Evolutionary conservation across 2,113 vertebrate genomes (phyloP).

Genomic region (Triplophysa dalaica): DNA sequence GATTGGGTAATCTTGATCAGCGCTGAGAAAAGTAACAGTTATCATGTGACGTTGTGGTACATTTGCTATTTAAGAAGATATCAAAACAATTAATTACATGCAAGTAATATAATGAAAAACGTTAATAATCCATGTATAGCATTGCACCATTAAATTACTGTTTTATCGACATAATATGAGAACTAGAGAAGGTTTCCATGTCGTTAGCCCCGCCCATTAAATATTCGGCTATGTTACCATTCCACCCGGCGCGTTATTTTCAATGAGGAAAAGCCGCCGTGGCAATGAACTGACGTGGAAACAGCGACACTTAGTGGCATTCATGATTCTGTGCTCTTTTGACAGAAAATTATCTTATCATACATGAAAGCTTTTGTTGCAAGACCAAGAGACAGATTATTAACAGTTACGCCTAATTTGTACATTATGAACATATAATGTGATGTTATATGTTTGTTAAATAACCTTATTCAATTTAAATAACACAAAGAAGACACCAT

Average conservation of each 20-base stretch:
- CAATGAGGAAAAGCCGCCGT: not conserved
- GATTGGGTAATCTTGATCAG: not conserved
- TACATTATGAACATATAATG: too few relatives aligned
- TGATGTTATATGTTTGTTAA: too few relatives aligned
- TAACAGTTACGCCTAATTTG: too few relatives aligned
- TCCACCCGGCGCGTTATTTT: not conserved
- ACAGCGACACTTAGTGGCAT: not conserved
- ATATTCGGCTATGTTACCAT: accelerated
- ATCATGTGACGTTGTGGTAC: not conserved
- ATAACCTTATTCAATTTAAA: too few relatives aligned
- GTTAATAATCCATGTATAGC: not conserved
- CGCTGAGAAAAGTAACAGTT: conserved; percentile 13
- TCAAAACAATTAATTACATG: not conserved
- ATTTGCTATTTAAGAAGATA: not conserved
- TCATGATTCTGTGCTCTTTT: not conserved
- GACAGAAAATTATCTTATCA: too few relatives aligned
- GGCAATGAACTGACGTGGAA: not conserved
- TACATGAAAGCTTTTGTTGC: too few relatives aligned
- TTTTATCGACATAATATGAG: not conserved
- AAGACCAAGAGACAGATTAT: too few relatives aligned
- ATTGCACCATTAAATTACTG: not conserved
- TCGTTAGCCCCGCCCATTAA: too few relatives aligned
- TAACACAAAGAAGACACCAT: too few relatives aligned
- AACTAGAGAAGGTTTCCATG: not conserved
- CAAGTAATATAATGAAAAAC: not conserved